These are phyloP conservation scores for Epizoanthus rinbou DNA, from an alignment of 92 coral and sea anemone species.

Conservation along the genomic window DNA sequence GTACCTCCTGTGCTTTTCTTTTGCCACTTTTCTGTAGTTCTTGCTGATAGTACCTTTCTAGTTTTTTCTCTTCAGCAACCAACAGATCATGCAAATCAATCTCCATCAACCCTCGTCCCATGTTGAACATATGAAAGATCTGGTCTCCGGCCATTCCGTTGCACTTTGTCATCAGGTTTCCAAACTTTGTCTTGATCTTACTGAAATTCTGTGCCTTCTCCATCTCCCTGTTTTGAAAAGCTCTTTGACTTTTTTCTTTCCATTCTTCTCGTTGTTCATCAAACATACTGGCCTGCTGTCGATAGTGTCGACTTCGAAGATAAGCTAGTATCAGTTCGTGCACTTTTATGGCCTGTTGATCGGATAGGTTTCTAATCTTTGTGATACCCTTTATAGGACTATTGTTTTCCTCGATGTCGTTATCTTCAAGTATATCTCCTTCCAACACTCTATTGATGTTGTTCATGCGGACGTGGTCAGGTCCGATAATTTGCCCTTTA, in stretches of 20 bases:
- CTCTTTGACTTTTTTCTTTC: too few relatives aligned
- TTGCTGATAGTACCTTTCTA: not conserved
- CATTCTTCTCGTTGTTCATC: too few relatives aligned
- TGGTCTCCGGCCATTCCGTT: not conserved
- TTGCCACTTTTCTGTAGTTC: not conserved
- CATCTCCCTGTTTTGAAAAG: too few relatives aligned
- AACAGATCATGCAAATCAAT: not conserved
- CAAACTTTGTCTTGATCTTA: not conserved
- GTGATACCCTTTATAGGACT: not conserved
- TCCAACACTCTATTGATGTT: constrained; percentile 40
- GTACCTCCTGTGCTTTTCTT: not conserved
- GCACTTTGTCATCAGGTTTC: not conserved
- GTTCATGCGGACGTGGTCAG: constrained; percentile 11
- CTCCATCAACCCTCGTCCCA: not conserved
- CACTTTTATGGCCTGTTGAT: not conserved
- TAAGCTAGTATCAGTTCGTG: not conserved
- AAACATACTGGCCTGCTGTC: not conserved
- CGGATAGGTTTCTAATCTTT: not conserved
- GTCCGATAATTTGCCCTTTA: constrained; percentile 9
- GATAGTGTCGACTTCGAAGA: constrained; percentile 6
- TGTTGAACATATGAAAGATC: not conserved
- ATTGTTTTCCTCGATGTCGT: not conserved
- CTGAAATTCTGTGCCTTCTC: too few relatives aligned
- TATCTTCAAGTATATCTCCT: not conserved
- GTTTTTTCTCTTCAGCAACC: constrained; percentile 7